Conservation (phyloP, 2,113 vertebrate genomes). For the Melanotaenia duboulayi region DNA sequence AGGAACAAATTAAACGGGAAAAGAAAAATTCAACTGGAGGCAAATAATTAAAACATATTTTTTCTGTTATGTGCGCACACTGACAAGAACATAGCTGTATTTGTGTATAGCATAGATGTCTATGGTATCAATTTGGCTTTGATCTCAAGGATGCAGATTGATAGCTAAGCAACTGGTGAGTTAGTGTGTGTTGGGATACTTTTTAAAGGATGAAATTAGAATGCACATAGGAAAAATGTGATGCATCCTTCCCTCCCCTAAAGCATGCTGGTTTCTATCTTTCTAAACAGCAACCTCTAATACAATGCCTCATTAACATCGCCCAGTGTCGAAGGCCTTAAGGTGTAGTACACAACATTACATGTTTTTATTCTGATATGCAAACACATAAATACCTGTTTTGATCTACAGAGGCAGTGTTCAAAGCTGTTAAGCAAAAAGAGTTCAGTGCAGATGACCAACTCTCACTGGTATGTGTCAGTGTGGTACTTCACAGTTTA, state of each 20-base stretch:
- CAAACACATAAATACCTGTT: constrained; percentile 42
- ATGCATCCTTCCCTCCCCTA: constrained; percentile 34
- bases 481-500: constrained; percentile 9
- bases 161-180: constrained; percentile 22
- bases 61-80: constrained; percentile 21
- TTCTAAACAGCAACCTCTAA: constrained; percentile 58
- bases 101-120: constrained; percentile 22
- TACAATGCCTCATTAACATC: constrained; percentile 72
- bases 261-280: constrained; percentile 63
- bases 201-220: constrained; percentile 25
- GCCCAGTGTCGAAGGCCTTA: constrained; percentile 40
- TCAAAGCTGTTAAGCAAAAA: constrained; percentile 47
- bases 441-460: constrained; percentile 53
- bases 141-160: constrained; percentile 58
- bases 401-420: constrained; percentile 48
- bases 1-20: constrained; percentile 40
- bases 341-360: constrained; percentile 49
- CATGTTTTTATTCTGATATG: constrained; percentile 4
- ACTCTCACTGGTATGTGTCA: constrained; percentile 14
- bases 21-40: constrained; percentile 36
- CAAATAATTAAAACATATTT: constrained; percentile 42
- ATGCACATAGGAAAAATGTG: constrained; percentile 30
- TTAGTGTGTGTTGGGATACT: constrained; percentile 3
- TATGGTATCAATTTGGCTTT: constrained; percentile 58
- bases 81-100: neutral